Evolutionary conservation across 2,113 vertebrate genomes (phyloP).

Genomic region (Myodes glareolus): DNA sequence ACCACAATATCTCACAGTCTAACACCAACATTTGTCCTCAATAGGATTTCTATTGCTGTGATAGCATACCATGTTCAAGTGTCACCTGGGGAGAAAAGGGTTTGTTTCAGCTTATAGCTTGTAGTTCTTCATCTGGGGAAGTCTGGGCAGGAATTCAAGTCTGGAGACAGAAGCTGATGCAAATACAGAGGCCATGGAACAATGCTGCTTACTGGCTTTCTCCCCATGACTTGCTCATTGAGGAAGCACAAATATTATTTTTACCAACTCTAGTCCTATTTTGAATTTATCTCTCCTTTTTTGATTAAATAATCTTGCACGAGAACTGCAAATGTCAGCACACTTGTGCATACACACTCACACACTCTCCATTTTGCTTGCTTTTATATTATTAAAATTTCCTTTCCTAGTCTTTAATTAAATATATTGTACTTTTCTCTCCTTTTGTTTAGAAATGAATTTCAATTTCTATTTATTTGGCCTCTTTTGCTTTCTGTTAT

Average conservation of each 20-base stretch:
- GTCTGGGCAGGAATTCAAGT: neutral
- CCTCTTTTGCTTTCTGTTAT: neutral
- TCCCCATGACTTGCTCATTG: neutral
- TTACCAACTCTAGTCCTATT: neutral
- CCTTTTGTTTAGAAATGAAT: neutral
- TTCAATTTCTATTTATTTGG: neutral
- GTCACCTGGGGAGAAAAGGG: neutral
- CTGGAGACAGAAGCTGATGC: neutral
- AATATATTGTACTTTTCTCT: neutral
- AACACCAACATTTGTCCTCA: neutral
- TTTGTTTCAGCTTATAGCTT: neutral
- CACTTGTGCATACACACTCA: neutral
- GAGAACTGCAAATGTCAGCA: neutral
- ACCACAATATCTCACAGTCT: neutral
- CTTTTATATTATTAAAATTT: neutral
- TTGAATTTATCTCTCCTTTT: neutral
- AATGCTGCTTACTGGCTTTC: neutral
- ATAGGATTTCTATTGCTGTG: neutral
- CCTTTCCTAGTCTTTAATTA: neutral
- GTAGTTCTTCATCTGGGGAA: neutral
- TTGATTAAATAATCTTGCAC: neutral
- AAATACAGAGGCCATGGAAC: neutral
- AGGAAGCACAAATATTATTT: neutral
- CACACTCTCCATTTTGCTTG: neutral
- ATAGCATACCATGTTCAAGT: neutral